Evolutionary conservation across 2,113 vertebrate species (phyloP).

Genomic region (Haemorhous mexicanus): DNA sequence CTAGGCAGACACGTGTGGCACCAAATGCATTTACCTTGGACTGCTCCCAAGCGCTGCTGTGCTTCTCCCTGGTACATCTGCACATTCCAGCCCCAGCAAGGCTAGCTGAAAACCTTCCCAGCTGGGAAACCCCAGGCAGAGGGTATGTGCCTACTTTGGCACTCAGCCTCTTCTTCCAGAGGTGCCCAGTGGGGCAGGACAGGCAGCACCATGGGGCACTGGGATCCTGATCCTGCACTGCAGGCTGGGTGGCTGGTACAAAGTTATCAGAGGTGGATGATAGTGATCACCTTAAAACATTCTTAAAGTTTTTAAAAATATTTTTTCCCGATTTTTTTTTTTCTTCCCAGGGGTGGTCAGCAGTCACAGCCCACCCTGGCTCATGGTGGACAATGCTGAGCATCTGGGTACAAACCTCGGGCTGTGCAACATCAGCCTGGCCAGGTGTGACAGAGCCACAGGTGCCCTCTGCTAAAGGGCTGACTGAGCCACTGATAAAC

Average conservation of each 20-base stretch:
- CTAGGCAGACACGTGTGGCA: fast-evolving
- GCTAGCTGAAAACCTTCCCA: neutral
- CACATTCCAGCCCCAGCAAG: neutral
- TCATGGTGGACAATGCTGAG: neutral
- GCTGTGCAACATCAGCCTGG: neutral
- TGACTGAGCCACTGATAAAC: neutral
- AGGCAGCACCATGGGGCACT: neutral
- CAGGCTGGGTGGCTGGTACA: fast-evolving
- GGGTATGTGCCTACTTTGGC: neutral
- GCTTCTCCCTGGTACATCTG: neutral
- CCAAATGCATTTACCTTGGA: neutral
- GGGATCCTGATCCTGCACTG: neutral
- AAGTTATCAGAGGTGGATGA: neutral
- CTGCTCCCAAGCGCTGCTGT: neutral
- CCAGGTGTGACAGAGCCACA: fast-evolving
- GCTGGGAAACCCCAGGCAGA: neutral
- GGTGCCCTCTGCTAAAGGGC: neutral
- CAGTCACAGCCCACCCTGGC: neutral
- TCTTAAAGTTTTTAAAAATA: fast-evolving
- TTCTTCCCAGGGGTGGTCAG: neutral
- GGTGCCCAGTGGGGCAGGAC: neutral
- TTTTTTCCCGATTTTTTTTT: neutral
- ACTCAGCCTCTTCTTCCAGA: neutral
- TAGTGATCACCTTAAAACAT: neutral
- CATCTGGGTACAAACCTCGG: neutral